A percentile compares a stretch with the other conserved stretches of the same genome.
phyloP scores from a whole-genome alignment of 2,797 vertebrate species.

The Parauchenoglanis punctatus region DNA sequence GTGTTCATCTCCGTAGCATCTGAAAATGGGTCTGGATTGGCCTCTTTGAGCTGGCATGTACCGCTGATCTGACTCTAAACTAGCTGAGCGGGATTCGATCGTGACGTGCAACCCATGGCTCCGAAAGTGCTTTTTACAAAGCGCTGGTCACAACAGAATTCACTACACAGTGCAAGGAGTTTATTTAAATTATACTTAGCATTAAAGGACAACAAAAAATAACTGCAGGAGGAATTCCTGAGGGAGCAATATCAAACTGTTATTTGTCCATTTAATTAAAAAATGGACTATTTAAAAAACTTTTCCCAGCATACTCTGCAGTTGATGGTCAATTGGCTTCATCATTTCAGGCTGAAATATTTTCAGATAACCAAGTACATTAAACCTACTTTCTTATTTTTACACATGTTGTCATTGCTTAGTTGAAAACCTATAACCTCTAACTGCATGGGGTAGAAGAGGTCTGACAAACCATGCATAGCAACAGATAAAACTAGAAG shows the following conservation, averaged over 20 bases:
- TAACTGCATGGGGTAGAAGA: background rate
- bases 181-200: background rate
- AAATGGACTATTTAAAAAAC: background rate
- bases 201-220: background rate
- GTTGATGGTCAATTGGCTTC: background rate
- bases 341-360: background rate
- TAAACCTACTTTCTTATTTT: background rate
- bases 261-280: background rate
- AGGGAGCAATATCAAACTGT: background rate
- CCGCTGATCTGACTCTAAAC: background rate
- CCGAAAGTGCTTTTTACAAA: constrained; percentile 10
- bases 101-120: background rate
- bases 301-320: background rate
- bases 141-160: background rate
- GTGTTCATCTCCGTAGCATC: background rate
- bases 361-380: background rate
- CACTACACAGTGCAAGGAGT: background rate
- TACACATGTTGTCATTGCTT: background rate
- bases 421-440: background rate
- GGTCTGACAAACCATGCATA: background rate
- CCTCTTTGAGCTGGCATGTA: background rate
- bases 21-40: background rate
- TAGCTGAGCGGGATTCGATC: background rate
- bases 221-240: background rate
- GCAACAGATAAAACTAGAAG: background rate